Evolutionary conservation across 1,140 invertebrate species (phyloP).

Genomic region (Eriocheir sinensis): DNA sequence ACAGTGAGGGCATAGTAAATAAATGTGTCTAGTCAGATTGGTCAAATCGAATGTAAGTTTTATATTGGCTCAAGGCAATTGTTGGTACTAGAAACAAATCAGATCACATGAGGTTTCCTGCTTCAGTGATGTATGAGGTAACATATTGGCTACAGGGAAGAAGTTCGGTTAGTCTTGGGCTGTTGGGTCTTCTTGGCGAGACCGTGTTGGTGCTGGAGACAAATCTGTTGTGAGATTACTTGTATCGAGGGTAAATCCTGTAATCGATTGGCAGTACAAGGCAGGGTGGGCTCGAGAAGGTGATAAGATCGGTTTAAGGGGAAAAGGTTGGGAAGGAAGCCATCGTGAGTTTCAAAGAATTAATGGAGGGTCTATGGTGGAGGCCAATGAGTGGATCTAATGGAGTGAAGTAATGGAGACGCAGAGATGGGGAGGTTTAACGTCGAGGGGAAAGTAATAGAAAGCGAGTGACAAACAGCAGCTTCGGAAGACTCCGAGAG

Average conservation of each 20-base stretch:
- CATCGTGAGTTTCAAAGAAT: not conserved
- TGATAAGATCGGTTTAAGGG: not conserved
- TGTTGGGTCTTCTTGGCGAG: no score
- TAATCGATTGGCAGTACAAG: no score
- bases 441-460: not conserved
- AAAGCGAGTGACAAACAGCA: not conserved
- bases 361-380: not conserved
- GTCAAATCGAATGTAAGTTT: no score
- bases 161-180: no score
- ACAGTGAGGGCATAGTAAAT: no score
- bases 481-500: not conserved
- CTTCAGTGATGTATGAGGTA: not conserved
- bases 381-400: not conserved
- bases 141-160: not conserved
- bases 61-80: no score
- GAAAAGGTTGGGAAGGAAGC: not conserved
- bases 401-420: not conserved
- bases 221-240: no score
- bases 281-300: not conserved
- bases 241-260: no score
- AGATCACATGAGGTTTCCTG: not conserved
- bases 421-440: not conserved
- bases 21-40: no score
- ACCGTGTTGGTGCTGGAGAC: no score
- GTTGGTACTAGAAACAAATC: not conserved